These are phyloP conservation scores for Cordilura impudica DNA, from an alignment of 2,888 invertebrate species.

Conservation along the genomic window DNA sequence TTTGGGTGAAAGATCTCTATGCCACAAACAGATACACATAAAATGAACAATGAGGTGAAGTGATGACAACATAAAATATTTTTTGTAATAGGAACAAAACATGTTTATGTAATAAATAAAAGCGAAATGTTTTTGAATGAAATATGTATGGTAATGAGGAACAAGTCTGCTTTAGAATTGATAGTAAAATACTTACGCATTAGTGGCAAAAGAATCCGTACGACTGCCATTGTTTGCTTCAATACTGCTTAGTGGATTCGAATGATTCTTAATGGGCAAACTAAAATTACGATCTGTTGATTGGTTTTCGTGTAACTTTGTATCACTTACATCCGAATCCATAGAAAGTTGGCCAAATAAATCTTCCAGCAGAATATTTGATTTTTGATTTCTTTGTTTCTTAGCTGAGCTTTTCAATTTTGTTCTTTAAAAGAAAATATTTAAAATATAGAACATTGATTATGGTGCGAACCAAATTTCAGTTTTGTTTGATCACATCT, in stretches of 20 bases:
- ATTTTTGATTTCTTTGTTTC: slow-evolving; percentile 72
- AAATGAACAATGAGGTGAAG: slow-evolving; percentile 42
- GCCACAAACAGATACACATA: slow-evolving; percentile 59
- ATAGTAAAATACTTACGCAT: slow-evolving; percentile 71
- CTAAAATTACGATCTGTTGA: slow-evolving; percentile 68
- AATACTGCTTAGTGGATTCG: slow-evolving; percentile 67
- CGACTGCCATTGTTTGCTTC: slow-evolving; percentile 74
- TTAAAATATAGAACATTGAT: neutral
- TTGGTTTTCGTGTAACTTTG: slow-evolving; percentile 75
- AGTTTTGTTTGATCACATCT: no score
- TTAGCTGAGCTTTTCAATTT: slow-evolving; percentile 77
- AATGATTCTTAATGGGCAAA: slow-evolving; percentile 64
- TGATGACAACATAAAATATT: slow-evolving; percentile 22
- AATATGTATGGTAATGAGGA: neutral
- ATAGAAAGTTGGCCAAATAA: slow-evolving; percentile 77
- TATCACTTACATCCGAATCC: slow-evolving; percentile 73
- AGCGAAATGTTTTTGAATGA: slow-evolving; percentile 26
- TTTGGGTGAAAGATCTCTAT: slow-evolving; percentile 69
- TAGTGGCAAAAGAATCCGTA: slow-evolving; percentile 74
- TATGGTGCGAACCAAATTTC: no score
- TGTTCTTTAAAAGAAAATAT: slow-evolving; percentile 68
- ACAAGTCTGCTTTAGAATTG: neutral
- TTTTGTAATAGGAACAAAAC: slow-evolving; percentile 41
- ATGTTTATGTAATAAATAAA: slow-evolving; percentile 45
- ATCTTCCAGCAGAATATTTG: slow-evolving; percentile 76